Base-by-base conservation (phyloP, 2,888 invertebrate genomes). In the Epirrita christyi region DNA sequence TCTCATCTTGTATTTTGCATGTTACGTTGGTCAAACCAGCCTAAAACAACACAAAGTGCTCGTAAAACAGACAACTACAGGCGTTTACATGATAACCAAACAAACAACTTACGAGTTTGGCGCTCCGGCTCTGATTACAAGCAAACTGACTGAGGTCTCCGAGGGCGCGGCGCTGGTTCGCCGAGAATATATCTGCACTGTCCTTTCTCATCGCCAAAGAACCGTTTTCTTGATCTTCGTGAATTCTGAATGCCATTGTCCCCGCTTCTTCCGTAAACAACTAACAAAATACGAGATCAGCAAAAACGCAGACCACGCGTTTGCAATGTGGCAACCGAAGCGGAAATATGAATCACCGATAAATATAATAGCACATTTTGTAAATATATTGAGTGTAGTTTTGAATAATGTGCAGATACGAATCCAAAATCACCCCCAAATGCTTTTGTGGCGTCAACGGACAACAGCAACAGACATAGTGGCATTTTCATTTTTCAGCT, bases 141-240 rank as follows among this genome's bases (percentile, higher is more conserved):
- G 93, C 92, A 69, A 93, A 93, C 72, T 93, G 93, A 72, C 94
- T 94, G 57, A 95, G 86, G 67, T 93, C 93, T 44, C 95, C 95
- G 45, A 96, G 89, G 55, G 94, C 94, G 63, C 94, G 92, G 70
- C 95, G 93, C 82, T 94, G 95, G 69, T 88, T 86, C 57, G 91
- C 86, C 51, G 87, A 73, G 79, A 89, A 89, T 64, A 89, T 71
- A 58, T 91, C 91, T 65, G 85, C 81, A 74, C 85, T 92, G 64
- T 93, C 94, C 80, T 93, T 93, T 67, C 88, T 86, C 49, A 90
- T 82, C 61, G 88, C 90, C 68, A 92, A 77, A 64, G 91, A 80
- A 70, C 94, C 90, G 86, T 96, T 96, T 88, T 96, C 96, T 83
- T 95, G 94, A 86, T 96, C 96, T 85, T 95, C 94, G 85, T 95